Evolutionary conservation across 2,113 vertebrate genomes (phyloP).

Genomic region (Protobothrops mucrosquamatus): DNA sequence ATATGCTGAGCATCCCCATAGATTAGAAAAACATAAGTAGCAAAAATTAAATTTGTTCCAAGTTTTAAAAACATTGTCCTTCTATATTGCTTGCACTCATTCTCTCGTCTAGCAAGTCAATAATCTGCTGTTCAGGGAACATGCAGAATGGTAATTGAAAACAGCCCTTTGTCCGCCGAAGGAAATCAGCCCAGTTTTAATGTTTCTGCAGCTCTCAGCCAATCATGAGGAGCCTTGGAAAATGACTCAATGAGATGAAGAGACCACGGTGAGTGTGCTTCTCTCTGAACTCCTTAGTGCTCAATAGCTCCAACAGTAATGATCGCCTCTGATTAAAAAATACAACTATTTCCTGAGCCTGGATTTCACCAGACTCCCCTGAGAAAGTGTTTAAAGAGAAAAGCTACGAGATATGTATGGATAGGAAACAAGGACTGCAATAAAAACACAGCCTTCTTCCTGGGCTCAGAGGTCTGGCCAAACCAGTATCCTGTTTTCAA

Average conservation of each 20-base stretch:
- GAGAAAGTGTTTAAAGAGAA: constrained; percentile 45
- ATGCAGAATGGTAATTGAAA: constrained; percentile 46
- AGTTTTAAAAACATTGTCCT: constrained; percentile 29
- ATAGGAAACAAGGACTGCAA: constrained; percentile 23
- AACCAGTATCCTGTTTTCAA: background rate
- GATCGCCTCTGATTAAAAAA: constrained; percentile 48
- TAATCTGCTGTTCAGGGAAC: constrained; percentile 46
- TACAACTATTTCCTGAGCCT: constrained; percentile 43
- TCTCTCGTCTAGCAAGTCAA: constrained; percentile 39
- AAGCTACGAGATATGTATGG: constrained; percentile 33
- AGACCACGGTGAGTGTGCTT: constrained; percentile 33
- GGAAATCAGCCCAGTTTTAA: constrained; percentile 50
- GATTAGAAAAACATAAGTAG: constrained; percentile 22
- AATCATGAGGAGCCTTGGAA: constrained; percentile 35
- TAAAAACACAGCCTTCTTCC: background rate
- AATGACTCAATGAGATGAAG: constrained; percentile 40
- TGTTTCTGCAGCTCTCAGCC: constrained; percentile 47
- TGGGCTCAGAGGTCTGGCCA: background rate
- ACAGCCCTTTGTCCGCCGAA: constrained; percentile 30
- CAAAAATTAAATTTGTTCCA: constrained; percentile 9
- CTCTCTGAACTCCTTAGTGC: constrained; percentile 36
- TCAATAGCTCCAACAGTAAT: background rate
- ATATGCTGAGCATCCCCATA: constrained; percentile 25
- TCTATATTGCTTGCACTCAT: constrained; percentile 28
- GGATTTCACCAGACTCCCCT: constrained; percentile 44